Conservation (phyloP, 2,797 vertebrate genomes). For the Tinamus major region DNA sequence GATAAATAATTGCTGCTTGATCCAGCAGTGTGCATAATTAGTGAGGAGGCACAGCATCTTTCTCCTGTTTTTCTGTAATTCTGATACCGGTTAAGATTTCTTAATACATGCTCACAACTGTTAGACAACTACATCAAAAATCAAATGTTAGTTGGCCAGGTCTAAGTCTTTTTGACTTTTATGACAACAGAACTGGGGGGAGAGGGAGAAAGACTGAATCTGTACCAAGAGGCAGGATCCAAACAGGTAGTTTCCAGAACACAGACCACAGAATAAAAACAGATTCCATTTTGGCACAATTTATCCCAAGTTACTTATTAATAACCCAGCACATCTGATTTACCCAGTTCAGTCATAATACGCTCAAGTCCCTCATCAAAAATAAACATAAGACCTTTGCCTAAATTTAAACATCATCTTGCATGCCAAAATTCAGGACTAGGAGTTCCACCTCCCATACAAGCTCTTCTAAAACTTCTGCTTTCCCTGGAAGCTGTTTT, state of each 20-base stretch:
- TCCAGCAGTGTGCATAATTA: background rate
- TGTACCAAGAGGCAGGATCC: rapidly evolving
- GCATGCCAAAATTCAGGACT: background rate
- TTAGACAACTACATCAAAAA: background rate
- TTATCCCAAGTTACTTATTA: background rate
- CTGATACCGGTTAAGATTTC: background rate
- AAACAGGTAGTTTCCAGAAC: background rate
- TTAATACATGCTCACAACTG: background rate
- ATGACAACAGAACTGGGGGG: background rate
- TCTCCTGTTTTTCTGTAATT: background rate
- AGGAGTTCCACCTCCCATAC: background rate
- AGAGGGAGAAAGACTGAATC: background rate
- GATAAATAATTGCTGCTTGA: background rate
- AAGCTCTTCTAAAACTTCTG: background rate
- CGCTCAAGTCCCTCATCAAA: rapidly evolving
- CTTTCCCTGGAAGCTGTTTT: background rate
- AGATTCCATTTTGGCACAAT: background rate
- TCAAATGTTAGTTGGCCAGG: background rate
- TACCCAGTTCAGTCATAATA: background rate
- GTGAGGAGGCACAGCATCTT: too few relatives aligned
- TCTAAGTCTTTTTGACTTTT: background rate
- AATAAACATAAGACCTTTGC: rapidly evolving
- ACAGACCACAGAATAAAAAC: background rate
- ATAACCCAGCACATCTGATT: background rate
- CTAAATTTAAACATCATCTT: background rate